Conservation (phyloP, 2,888 invertebrate species). For the Stomorhina lunata region DNA sequence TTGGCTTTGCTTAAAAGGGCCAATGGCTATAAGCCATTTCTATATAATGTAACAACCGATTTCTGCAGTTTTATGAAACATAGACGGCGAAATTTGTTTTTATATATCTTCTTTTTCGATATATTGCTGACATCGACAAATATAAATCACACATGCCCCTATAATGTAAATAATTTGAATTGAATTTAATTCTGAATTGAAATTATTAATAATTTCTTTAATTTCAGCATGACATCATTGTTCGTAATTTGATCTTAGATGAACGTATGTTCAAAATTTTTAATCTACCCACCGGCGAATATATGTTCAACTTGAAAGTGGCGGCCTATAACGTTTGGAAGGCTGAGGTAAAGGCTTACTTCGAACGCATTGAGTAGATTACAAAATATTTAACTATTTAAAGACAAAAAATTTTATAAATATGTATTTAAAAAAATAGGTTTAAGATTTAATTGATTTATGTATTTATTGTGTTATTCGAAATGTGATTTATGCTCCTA, state of each 20-base stretch:
- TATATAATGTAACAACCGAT: conserved; percentile 33
- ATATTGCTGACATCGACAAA: neutral
- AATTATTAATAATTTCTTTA: neutral
- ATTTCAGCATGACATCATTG: conserved; percentile 31
- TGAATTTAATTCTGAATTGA: no score
- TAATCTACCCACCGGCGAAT: conserved; percentile 31
- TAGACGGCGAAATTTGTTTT: neutral
- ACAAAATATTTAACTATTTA: no score
- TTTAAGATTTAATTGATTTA: no score
- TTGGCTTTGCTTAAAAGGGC: conserved; percentile 5
- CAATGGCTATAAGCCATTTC: conserved; percentile 39
- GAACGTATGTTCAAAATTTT: conserved; percentile 9
- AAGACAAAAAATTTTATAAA: no score
- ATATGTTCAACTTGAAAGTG: conserved; percentile 15
- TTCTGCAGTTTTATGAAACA: conserved; percentile 41
- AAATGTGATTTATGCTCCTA: no score
- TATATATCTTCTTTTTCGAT: conserved; percentile 20
- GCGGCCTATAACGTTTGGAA: conserved; percentile 30
- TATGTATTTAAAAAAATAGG: no score
- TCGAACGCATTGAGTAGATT: neutral
- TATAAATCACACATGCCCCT: conserved; percentile 50
- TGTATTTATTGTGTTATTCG: no score
- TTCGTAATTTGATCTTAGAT: conserved; percentile 11
- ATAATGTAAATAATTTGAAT: conserved; percentile 14
- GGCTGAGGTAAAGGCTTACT: conserved; percentile 29